phyloP scores from a whole-genome alignment of 2,888 invertebrate genomes.

The Leucophenga montana region DNA sequence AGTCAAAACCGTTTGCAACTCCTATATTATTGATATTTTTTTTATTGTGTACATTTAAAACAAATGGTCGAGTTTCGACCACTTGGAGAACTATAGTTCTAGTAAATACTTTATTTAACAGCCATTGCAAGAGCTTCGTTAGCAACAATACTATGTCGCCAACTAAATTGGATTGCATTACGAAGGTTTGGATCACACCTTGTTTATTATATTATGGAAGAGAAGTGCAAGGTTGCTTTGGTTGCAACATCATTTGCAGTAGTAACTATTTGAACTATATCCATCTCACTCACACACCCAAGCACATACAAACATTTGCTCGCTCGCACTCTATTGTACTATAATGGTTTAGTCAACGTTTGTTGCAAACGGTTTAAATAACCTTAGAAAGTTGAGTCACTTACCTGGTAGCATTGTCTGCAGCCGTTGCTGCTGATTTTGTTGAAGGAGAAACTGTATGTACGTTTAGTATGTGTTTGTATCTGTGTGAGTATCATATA shows the following conservation, averaged over 20 bases:
- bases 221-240: constrained; percentile 19
- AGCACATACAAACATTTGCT: no score
- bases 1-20: no score
- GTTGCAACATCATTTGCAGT: background rate
- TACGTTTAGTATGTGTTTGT: no score
- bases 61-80: no score
- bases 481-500: background rate
- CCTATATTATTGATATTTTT: no score
- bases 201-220: background rate
- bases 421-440: constrained; percentile 1
- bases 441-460: background rate
- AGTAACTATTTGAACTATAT: background rate
- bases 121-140: no score
- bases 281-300: background rate
- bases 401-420: constrained; percentile 11
- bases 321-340: background rate
- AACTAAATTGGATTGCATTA: no score
- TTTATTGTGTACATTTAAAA: no score
- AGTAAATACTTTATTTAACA: no score
- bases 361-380: constrained; percentile 21
- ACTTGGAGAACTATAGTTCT: no score
- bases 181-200: background rate
- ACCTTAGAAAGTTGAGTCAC: constrained; percentile 21
- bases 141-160: no score
- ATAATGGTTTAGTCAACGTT: background rate